These are phyloP conservation scores for Cepaea nemoralis DNA, from an alignment of 1,140 invertebrate species.

Conservation along the genomic window DNA sequence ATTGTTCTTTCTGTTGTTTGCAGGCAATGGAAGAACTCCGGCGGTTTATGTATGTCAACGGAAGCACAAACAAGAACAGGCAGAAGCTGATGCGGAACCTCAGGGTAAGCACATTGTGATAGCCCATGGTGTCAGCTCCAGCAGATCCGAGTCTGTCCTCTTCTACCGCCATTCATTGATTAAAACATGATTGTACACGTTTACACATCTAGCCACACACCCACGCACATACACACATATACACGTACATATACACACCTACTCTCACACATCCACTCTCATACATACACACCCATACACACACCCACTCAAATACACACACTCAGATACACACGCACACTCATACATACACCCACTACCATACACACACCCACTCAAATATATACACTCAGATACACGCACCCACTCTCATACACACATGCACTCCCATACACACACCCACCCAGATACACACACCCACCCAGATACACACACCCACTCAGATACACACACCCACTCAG, in stretches of 20 bases:
- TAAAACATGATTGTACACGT: no score
- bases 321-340: not conserved
- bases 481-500: not conserved
- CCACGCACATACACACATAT: no score
- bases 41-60: constrained; percentile 66
- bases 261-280: not conserved
- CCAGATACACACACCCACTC: not conserved
- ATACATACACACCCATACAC: not conserved
- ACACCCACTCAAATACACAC: no score
- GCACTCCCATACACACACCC: not conserved
- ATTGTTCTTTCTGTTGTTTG: no score
- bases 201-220: no score
- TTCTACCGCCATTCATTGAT: no score
- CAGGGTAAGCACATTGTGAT: constrained; percentile 57
- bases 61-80: constrained; percentile 65
- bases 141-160: not conserved
- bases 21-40: constrained; percentile 69
- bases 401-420: not conserved
- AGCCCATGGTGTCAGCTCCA: no score
- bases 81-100: constrained; percentile 72
- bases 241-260: not conserved
- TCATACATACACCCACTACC: not conserved
- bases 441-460: not conserved
- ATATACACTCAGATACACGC: not conserved
- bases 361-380: not conserved